phyloP scores from a whole-genome alignment of 2,113 vertebrate genomes.

The Phycodurus eques region DNA sequence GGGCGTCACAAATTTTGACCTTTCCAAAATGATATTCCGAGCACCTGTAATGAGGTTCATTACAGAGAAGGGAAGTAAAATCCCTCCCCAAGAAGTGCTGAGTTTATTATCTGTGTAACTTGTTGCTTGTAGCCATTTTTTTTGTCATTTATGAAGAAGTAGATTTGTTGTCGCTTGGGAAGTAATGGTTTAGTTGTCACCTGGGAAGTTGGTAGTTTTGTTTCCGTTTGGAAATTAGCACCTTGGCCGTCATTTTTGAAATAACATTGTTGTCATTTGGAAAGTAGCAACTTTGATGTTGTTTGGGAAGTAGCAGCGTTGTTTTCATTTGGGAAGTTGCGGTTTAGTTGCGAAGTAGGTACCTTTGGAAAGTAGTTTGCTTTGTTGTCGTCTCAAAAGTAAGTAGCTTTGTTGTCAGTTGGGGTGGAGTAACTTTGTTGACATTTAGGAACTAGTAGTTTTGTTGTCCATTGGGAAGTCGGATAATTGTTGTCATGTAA shows the following conservation, averaged over 20 bases:
- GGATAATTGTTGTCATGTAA: not conserved
- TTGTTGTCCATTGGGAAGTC: not conserved
- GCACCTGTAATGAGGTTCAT: slow-evolving; percentile 1
- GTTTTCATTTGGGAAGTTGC: not conserved
- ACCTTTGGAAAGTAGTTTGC: too few relatives aligned
- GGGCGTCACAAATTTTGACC: slow-evolving; percentile 12
- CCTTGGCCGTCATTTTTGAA: not conserved
- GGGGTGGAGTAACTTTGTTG: not conserved
- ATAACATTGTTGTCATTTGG: not conserved
- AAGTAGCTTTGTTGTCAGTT: not conserved
- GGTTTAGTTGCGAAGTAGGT: too few relatives aligned
- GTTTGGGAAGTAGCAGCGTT: not conserved
- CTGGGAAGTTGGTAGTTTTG: not conserved
- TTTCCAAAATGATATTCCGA: slow-evolving; percentile 18
- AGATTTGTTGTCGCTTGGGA: not conserved
- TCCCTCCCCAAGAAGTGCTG: not conserved
- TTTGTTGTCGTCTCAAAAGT: not conserved
- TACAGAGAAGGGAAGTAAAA: not conserved
- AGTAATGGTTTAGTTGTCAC: not conserved
- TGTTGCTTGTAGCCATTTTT: not conserved
- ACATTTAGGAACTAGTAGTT: not conserved
- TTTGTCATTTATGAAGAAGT: not conserved
- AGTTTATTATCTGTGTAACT: not conserved
- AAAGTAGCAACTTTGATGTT: not conserved
- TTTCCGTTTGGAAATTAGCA: not conserved